These are phyloP conservation scores for Agrotis ipsilon DNA, from an alignment of 2,888 invertebrate genomes.

Conservation along the genomic window DNA sequence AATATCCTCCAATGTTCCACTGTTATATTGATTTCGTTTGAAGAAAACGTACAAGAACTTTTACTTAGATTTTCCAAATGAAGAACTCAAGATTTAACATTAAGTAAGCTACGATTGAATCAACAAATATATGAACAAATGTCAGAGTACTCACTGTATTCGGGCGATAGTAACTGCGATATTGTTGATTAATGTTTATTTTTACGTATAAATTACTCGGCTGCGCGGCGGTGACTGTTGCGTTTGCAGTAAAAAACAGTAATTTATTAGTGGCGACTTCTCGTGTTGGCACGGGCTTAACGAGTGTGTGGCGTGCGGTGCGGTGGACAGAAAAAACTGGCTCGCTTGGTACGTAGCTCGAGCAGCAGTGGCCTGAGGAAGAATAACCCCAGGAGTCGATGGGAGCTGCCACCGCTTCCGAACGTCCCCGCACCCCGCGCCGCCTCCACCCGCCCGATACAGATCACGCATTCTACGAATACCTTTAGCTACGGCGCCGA, in stretches of 20 bases:
- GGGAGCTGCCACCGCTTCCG: slow-evolving; percentile 91
- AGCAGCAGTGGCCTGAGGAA: slow-evolving; percentile 91
- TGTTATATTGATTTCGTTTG: slow-evolving; percentile 20
- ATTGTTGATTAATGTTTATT: slow-evolving; percentile 89
- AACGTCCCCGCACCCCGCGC: slow-evolving; percentile 86
- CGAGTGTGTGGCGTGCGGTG: slow-evolving; percentile 91
- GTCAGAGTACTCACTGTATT: slow-evolving; percentile 88
- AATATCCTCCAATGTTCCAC: slow-evolving; percentile 27
- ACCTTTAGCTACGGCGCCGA: slow-evolving; percentile 88
- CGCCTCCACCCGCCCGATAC: slow-evolving; percentile 88
- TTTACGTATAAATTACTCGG: slow-evolving; percentile 89
- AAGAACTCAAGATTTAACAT: slow-evolving; percentile 60
- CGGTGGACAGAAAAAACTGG: slow-evolving; percentile 92
- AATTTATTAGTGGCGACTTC: slow-evolving; percentile 92
- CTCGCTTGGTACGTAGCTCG: slow-evolving; percentile 90
- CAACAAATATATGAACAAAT: slow-evolving; percentile 78
- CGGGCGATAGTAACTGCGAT: slow-evolving; percentile 87
- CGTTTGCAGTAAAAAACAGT: slow-evolving; percentile 90
- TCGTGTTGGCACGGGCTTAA: slow-evolving; percentile 92
- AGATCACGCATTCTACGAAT: slow-evolving; percentile 91
- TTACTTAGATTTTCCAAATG: slow-evolving; percentile 11
- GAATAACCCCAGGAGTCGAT: slow-evolving; percentile 92
- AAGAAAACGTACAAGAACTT: slow-evolving; percentile 14
- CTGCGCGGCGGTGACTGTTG: slow-evolving; percentile 91
- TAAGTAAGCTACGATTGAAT: slow-evolving; percentile 81